Percentiles rank a stretch among this genome's conserved stretches.
Conservation (phyloP, 2,797 vertebrate genomes). For the Centropyge bicolor region DNA sequence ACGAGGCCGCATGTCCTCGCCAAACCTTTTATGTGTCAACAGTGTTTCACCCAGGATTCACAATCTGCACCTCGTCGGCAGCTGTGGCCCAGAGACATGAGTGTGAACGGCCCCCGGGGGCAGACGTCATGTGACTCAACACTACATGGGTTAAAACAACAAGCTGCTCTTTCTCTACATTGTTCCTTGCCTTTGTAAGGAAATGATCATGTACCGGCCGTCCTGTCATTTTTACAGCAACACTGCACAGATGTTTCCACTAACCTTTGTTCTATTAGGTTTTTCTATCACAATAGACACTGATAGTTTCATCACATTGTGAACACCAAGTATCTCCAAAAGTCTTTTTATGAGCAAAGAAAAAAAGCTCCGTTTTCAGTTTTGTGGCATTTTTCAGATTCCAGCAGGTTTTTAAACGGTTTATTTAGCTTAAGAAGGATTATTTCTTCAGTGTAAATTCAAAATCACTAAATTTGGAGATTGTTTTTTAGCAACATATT, state of each 20-base stretch:
- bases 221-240: too few species aligned
- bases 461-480: constrained; percentile 5
- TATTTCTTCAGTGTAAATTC: not conserved
- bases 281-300: too few species aligned
- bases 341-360: not conserved
- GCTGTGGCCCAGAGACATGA: not conserved
- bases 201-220: not conserved
- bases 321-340: too few species aligned
- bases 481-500: constrained; percentile 3
- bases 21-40: not conserved
- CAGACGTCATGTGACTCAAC: not conserved
- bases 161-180: not conserved
- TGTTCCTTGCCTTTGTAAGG: not conserved
- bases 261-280: too few species aligned
- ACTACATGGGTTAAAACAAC: not conserved
- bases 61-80: constrained; percentile 4
- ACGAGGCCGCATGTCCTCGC: constrained; percentile 44
- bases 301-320: too few species aligned
- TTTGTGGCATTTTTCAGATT: not conserved
- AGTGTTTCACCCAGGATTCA: constrained; percentile 19
- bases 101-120: not conserved
- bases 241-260: too few species aligned
- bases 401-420: not conserved
- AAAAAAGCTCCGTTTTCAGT: not conserved
- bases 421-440: not conserved